Evolutionary conservation across 2,113 vertebrate genomes (phyloP).

Genomic region (Oreochromis spilurus): DNA sequence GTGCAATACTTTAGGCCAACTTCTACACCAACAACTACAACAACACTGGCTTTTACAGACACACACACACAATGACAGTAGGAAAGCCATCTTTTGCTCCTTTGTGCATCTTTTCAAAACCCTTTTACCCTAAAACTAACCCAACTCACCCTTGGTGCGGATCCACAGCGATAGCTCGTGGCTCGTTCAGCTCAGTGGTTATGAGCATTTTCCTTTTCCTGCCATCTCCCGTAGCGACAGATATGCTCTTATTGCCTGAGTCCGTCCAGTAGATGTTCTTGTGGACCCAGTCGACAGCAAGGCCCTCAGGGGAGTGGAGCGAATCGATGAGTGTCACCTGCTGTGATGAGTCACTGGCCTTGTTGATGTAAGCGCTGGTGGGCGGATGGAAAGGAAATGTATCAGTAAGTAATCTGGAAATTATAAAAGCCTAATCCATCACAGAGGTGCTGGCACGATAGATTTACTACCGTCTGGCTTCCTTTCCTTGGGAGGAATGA

Average conservation of each 20-base stretch:
- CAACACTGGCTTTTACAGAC: not conserved
- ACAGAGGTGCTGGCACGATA: not conserved
- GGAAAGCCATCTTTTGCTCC: not conserved
- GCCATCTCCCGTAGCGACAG: constrained; percentile 88
- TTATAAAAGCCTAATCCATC: not conserved
- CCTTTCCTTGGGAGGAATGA: not conserved
- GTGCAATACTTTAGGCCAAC: not conserved
- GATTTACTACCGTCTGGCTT: not conserved
- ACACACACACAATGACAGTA: not conserved
- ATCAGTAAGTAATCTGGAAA: not conserved
- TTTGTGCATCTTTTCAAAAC: not conserved
- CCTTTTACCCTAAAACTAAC: not conserved
- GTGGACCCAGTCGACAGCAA: constrained; percentile 96
- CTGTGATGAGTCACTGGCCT: constrained; percentile 84
- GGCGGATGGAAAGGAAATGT: not conserved
- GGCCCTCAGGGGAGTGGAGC: constrained; percentile 89
- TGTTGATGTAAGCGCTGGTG: constrained; percentile 89
- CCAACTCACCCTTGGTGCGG: constrained; percentile 85
- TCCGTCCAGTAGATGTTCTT: constrained; percentile 99
- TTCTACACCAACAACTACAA: not conserved
- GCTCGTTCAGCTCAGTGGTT: constrained; percentile 84
- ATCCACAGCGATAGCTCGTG: constrained; percentile 91
- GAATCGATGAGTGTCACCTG: constrained; percentile 87
- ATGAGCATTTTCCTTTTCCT: constrained; percentile 86
- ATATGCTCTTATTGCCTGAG: constrained; percentile 94